Conservation (phyloP, 1,140 invertebrate species). For the Manduca sexta region DNA sequence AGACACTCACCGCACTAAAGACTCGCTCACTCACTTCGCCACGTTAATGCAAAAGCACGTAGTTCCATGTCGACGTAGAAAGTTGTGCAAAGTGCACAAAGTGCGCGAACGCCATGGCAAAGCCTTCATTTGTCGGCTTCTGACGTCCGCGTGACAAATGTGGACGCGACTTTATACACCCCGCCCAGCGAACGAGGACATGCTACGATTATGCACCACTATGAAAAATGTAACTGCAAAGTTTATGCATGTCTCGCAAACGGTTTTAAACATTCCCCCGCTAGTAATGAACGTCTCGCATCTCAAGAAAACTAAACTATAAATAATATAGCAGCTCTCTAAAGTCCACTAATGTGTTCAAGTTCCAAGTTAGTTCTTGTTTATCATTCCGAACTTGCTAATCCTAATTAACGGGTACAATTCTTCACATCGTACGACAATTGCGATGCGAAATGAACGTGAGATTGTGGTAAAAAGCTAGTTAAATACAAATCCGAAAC, state of each 20-base stretch:
- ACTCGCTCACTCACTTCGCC: constrained; percentile 52
- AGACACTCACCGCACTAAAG: constrained; percentile 54
- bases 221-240: constrained; percentile 54
- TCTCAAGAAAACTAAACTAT: too few species aligned
- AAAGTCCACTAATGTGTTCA: too few species aligned
- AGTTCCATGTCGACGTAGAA: constrained; percentile 62
- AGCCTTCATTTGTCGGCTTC: constrained; percentile 70
- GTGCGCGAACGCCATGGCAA: constrained; percentile 59
- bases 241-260: constrained; percentile 14
- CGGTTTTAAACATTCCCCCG: too few species aligned
- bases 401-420: too few species aligned
- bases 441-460: too few species aligned
- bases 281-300: too few species aligned
- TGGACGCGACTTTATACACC: constrained; percentile 58
- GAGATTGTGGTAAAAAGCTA: background rate
- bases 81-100: constrained; percentile 69
- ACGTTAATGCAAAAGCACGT: constrained; percentile 68
- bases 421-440: too few species aligned
- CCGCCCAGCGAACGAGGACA: constrained; percentile 27
- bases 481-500: constrained; percentile 12
- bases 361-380: too few species aligned
- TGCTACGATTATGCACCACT: constrained; percentile 51
- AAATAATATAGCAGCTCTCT: too few species aligned
- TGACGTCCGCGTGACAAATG: constrained; percentile 69
- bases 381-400: too few species aligned